Evolutionary conservation across 2,113 vertebrate species (phyloP).

Genomic region (Poeciliopsis retropinna): DNA sequence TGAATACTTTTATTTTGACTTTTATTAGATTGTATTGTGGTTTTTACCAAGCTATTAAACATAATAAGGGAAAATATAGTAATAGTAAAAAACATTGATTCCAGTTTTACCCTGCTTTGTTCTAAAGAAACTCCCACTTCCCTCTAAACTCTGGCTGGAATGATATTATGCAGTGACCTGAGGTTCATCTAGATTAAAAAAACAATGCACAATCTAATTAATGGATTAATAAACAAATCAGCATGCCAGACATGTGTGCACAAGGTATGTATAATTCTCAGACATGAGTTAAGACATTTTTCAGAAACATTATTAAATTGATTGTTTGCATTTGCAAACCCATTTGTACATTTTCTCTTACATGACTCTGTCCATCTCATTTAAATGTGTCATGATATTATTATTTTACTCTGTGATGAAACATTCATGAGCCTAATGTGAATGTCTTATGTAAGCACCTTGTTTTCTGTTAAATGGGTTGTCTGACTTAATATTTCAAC

Average conservation of each 20-base stretch:
- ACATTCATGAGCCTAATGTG: conserved; percentile 69
- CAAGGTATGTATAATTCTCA: background rate
- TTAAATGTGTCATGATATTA: conserved; percentile 40
- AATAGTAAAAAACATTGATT: background rate
- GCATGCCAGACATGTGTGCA: background rate
- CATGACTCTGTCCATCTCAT: conserved; percentile 22
- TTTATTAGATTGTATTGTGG: background rate
- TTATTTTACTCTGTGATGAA: conserved; percentile 63
- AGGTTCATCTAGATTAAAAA: background rate
- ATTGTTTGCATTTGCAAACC: conserved; percentile 20
- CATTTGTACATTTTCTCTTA: conserved; percentile 37
- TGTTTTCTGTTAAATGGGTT: conserved; percentile 73
- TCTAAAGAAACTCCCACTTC: background rate
- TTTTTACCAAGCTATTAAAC: background rate
- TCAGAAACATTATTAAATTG: conserved; percentile 15
- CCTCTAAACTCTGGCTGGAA: background rate
- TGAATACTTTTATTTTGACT: background rate
- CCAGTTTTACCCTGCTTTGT: background rate
- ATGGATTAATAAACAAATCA: conserved; percentile 3
- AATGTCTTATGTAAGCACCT: conserved; percentile 68
- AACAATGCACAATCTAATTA: conserved; percentile 1
- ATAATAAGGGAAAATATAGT: background rate
- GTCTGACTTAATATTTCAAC: conserved; percentile 80
- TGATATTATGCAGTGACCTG: too few species aligned
- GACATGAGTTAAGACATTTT: conserved; percentile 11